A percentile compares a stretch with the other conserved stretches of the same genome.
Evolutionary conservation across 2,888 invertebrate species (phyloP).

Genomic region (Stomorhina lunata): DNA sequence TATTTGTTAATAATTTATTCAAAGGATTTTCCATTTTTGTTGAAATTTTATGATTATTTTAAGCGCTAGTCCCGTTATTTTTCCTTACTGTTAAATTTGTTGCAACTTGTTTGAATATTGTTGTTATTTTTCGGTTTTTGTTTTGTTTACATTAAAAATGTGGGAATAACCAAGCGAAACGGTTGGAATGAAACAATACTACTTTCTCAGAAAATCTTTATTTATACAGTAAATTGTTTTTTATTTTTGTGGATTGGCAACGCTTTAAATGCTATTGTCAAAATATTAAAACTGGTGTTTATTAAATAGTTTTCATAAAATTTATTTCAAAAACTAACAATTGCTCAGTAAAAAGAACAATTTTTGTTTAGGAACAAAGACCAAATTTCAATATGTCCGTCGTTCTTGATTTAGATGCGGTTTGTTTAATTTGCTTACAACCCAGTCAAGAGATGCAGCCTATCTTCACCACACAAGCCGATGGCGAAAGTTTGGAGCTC

Average conservation of each 20-base stretch:
- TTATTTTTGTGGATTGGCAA: too few relatives aligned
- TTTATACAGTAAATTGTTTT: too few relatives aligned
- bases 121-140: too few relatives aligned
- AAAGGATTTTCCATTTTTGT: conserved; percentile 61
- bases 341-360: not conserved
- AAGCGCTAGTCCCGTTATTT: not conserved
- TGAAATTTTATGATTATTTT: too few relatives aligned
- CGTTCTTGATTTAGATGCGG: conserved; percentile 74
- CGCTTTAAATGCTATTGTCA: not conserved
- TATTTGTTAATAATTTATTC: conserved; percentile 46
- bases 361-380: not conserved
- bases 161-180: too few relatives aligned
- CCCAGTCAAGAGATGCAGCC: conserved; percentile 73
- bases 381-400: conserved; percentile 54
- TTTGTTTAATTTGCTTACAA: conserved; percentile 77
- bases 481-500: conserved; percentile 69
- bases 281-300: not conserved
- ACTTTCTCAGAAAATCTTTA: too few relatives aligned
- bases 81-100: conserved; percentile 11
- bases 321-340: not conserved
- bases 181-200: too few relatives aligned
- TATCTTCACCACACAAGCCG: conserved; percentile 74
- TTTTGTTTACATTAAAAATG: too few relatives aligned
- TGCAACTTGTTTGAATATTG: too few relatives aligned
- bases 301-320: not conserved